Percentiles rank a stretch among this genome's conserved stretches.
phyloP scores from a whole-genome alignment of 2,797 vertebrate genomes.

The Trichosurus vulpecula region DNA sequence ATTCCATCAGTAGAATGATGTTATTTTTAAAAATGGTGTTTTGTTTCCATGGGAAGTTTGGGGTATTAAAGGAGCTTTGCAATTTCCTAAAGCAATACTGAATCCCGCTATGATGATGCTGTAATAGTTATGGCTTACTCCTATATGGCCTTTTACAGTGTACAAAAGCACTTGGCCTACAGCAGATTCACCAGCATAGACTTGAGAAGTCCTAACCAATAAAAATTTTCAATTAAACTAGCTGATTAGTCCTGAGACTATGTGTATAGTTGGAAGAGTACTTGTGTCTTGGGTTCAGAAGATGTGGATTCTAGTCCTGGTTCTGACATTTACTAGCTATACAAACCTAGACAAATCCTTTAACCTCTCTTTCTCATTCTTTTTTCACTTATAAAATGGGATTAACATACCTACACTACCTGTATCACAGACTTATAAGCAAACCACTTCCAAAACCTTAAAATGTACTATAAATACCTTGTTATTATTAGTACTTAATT shows the following conservation, averaged over 20 bases:
- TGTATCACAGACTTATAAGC: not conserved
- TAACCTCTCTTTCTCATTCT: not conserved
- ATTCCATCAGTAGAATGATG: not conserved
- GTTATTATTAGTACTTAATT: not conserved
- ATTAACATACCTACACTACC: not conserved
- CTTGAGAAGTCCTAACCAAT: not conserved
- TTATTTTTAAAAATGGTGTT: not conserved
- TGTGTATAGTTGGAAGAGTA: not conserved
- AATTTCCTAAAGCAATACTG: not conserved
- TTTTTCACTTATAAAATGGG: not conserved
- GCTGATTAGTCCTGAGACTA: not conserved
- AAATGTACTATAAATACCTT: not conserved
- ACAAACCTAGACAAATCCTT: not conserved
- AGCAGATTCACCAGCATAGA: not conserved
- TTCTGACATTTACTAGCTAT: not conserved
- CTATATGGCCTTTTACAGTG: not conserved
- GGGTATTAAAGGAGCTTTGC: not conserved
- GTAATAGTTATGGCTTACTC: not conserved
- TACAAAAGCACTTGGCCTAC: not conserved
- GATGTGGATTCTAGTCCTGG: not conserved
- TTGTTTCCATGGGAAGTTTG: not conserved
- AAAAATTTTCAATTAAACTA: not conserved
- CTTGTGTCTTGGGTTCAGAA: not conserved
- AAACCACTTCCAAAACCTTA: not conserved
- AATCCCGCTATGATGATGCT: not conserved